These are phyloP conservation scores for Stenurella melanura DNA, from an alignment of 2,888 invertebrate species.

Conservation along the genomic window DNA sequence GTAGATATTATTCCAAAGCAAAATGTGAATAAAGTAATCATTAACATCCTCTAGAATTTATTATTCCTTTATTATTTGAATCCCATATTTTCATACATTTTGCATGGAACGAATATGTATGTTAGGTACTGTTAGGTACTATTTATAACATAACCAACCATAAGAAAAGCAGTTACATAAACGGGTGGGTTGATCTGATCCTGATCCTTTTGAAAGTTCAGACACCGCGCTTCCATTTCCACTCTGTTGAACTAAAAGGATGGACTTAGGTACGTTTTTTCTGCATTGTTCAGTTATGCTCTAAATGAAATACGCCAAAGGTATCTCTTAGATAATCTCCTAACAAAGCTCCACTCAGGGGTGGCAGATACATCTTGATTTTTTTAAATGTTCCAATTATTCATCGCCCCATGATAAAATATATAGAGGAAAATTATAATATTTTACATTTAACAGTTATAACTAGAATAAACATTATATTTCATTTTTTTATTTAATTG, in stretches of 20 bases:
- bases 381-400: constrained; percentile 47
- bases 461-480: too few species aligned
- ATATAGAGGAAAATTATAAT: constrained; percentile 18
- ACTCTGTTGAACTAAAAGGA: constrained; percentile 70
- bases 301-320: constrained; percentile 51
- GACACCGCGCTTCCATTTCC: constrained; percentile 67
- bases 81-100: neutral
- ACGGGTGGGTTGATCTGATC: constrained; percentile 45
- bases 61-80: neutral
- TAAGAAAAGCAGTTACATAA: constrained; percentile 53
- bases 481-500: too few species aligned
- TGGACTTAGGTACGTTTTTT: constrained; percentile 59
- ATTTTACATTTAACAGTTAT: neutral
- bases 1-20: too few species aligned
- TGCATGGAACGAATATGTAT: neutral
- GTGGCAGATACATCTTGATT: constrained; percentile 45
- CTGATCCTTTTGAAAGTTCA: constrained; percentile 51
- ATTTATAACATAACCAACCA: neutral
- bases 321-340: constrained; percentile 57
- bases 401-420: constrained; percentile 27
- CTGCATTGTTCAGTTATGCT: constrained; percentile 49
- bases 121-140: neutral
- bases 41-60: neutral
- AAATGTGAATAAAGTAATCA: too few species aligned
- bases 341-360: constrained; percentile 52